Percentiles rank a stretch among this genome's conserved stretches.
Evolutionary conservation across 1,140 invertebrate species (phyloP).

Genomic region (Globodera ellingtonae): DNA sequence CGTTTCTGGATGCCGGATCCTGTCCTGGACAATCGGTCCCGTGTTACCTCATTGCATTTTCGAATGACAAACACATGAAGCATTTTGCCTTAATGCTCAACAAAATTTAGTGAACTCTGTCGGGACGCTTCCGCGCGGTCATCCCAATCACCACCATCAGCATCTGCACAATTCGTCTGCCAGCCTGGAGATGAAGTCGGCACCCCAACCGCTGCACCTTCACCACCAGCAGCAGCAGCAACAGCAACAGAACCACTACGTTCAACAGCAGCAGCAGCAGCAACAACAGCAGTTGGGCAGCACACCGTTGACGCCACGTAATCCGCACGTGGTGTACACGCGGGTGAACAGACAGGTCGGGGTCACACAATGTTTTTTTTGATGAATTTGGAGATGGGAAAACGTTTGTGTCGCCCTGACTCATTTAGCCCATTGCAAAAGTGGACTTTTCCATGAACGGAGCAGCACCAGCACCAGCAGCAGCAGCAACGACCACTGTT

Average conservation of each 20-base stretch:
- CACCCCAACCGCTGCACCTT: constrained; percentile 6
- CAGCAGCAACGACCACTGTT: constrained; percentile 38
- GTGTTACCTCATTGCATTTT: too few species aligned
- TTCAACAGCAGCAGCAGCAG: not conserved
- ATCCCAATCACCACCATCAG: not conserved
- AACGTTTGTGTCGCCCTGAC: not conserved
- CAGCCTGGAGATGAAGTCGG: constrained; percentile 25
- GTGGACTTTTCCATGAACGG: constrained; percentile 43
- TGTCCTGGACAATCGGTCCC: too few species aligned
- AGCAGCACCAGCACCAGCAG: constrained; percentile 32
- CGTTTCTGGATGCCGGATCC: too few species aligned
- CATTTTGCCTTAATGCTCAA: not conserved
- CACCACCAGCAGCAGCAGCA: not conserved
- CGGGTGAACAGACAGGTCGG: constrained; percentile 49
- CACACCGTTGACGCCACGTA: constrained; percentile 45
- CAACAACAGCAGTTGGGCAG: not conserved
- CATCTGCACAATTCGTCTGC: constrained; percentile 32
- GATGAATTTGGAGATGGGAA: too few species aligned
- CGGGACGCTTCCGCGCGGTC: not conserved
- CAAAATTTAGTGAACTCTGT: constrained; percentile 5
- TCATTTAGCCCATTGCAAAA: constrained; percentile 45
- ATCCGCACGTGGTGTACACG: constrained; percentile 49
- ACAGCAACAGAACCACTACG: not conserved
- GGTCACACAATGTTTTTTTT: too few species aligned
- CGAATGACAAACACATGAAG: not conserved